These are phyloP conservation scores for Lepidurus arcticus DNA, from an alignment of 1,140 invertebrate species.

Conservation along the genomic window DNA sequence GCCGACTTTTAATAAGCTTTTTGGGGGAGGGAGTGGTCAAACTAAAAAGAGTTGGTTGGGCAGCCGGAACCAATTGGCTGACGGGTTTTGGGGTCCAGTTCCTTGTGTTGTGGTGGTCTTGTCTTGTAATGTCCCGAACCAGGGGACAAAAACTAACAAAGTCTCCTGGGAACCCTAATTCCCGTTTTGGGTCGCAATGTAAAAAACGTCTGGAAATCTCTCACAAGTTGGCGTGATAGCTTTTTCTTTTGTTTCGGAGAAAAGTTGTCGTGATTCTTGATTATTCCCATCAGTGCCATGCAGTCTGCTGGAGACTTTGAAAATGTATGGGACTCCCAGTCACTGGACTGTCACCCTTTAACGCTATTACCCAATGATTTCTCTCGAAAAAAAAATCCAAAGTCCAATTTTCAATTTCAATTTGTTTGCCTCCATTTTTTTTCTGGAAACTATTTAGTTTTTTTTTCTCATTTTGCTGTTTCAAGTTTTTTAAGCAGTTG, in stretches of 20 bases:
- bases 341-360: neutral
- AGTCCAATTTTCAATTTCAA: neutral
- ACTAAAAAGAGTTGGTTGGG: neutral
- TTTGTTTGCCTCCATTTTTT: neutral
- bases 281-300: constrained; percentile 14
- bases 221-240: neutral
- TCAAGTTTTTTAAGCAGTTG: neutral
- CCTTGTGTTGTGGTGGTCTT: neutral
- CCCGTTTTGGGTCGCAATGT: neutral
- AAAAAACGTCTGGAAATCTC: neutral
- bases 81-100: neutral
- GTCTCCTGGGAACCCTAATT: neutral
- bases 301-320: neutral
- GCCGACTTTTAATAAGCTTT: neutral
- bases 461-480: neutral
- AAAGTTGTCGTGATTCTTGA: neutral
- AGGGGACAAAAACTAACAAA: neutral
- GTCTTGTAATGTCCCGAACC: neutral
- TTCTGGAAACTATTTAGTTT: neutral
- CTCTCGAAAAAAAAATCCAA: neutral
- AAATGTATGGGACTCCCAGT: neutral
- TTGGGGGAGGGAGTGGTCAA: neutral
- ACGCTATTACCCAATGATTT: neutral
- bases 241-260: neutral
- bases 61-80: constrained; percentile 1